Percentiles rank a stretch among this genome's conserved stretches.
Evolutionary conservation across 2,888 invertebrate species (phyloP).

Genomic region (Aspidiotus destructor): DNA sequence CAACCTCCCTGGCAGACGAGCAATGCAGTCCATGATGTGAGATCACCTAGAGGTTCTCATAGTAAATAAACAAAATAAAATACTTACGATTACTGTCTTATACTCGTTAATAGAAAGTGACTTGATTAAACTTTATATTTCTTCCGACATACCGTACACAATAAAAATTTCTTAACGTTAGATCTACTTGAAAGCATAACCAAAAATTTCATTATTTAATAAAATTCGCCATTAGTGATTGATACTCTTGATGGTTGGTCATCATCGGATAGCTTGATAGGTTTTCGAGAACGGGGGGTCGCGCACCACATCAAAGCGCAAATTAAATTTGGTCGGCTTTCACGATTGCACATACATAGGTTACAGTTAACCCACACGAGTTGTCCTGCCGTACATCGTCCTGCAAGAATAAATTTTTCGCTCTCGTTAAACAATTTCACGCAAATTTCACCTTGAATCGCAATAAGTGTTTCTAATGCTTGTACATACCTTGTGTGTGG

Average conservation of each 20-base stretch:
- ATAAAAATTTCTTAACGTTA: not conserved
- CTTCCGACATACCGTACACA: not conserved
- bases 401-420: conserved; percentile 25
- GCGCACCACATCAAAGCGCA: conserved; percentile 39
- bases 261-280: conserved; percentile 17
- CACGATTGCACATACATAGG: conserved; percentile 38
- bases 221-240: not conserved
- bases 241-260: not conserved
- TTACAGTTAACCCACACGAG: conserved; percentile 38
- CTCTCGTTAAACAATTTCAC: not conserved
- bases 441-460: no score
- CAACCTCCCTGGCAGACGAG: no score
- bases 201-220: not conserved
- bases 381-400: conserved; percentile 37
- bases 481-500: conserved; percentile 16
- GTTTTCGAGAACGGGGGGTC: conserved; percentile 32
- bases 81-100: no score
- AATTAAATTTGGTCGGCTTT: conserved; percentile 37
- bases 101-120: no score
- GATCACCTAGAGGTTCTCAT: no score
- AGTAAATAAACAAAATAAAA: no score
- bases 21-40: no score
- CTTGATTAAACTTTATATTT: not conserved
- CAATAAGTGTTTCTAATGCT: not conserved
- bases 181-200: not conserved